Conservation (phyloP, 2,888 invertebrate genomes). For the Eupithecia subumbrata region DNA sequence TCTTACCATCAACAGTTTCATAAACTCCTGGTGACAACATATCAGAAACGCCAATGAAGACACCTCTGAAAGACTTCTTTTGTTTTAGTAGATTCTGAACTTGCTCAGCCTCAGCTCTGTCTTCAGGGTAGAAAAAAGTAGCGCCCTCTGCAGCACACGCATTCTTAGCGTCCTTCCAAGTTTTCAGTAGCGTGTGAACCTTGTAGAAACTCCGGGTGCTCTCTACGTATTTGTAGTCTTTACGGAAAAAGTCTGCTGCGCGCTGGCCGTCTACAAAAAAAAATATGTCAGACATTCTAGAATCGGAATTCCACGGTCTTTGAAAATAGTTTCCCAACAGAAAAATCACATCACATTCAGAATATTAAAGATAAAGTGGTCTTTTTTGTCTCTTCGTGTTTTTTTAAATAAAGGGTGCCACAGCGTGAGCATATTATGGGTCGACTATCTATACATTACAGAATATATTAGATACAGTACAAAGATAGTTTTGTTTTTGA, state of each 20-base stretch:
- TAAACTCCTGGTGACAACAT: conserved; percentile 57
- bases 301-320: background rate
- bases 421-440: no score
- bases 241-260: conserved; percentile 61
- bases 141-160: conserved; percentile 66
- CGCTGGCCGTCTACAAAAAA: conserved; percentile 58
- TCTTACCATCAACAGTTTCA: conserved; percentile 48
- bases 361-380: no score
- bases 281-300: background rate
- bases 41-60: conserved; percentile 58
- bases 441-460: no score
- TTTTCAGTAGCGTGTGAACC: conserved; percentile 60
- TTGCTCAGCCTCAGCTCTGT: conserved; percentile 56
- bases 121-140: conserved; percentile 62
- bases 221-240: conserved; percentile 64
- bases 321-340: no score
- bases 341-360: no score
- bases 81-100: conserved; percentile 52
- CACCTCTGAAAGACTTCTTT: conserved; percentile 45
- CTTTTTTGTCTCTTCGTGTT: no score
- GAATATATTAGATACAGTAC: no score
- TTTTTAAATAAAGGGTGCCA: no score
- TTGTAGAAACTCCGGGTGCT: conserved; percentile 65
- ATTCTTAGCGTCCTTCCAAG: conserved; percentile 62
- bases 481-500: no score